Base-by-base conservation (phyloP, 2,888 invertebrate genomes). In the Torymus auratus region DNA sequence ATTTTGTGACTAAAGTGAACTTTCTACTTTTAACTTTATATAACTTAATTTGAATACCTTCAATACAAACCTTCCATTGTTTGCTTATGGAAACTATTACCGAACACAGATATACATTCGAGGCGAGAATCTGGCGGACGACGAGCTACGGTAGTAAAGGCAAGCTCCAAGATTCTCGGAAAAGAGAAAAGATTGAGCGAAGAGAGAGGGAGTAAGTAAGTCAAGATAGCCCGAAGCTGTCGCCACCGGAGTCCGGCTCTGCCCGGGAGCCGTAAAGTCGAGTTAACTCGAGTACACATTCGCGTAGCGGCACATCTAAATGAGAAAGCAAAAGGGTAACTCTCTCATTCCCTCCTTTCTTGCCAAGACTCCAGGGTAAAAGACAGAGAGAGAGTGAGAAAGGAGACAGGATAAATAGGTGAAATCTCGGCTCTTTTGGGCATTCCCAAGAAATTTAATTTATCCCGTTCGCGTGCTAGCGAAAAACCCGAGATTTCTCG, bases 351-450 rank as follows among this genome's bases (percentile, higher is more conserved):
- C 41, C 5, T 41, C 41, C 41, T 41, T 41, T 41, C 41, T 41
- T 41, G 41, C 41, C 41, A 41, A 41, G 41, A 41, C 41, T 41
- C 41, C 41, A 50, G 52, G n/a, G 20, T 50, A 23, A 61, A 23
- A 28, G 61, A 52, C 23, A 60, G 55, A 74, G 67, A 75, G 20
- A 75, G 53, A 71, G 20, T n/a, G 50, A 71, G 71, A 50, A 15
- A 1, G 12, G 15, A 62, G 53, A 53, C 12, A 52, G 75, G 55
- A 75, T 75, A 75, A 70, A 69, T 69, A 69, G 73, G 50, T 62
- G 61, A 79, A 74, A 79, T 79, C 69, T 73, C 68, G 61, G 56
- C 70, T 77, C 74, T 77, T 76, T 70, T 77, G 77, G 70, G 64
- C 77, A 75, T 75, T 75, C 55, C 23, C 64, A 13, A 23, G 60